Evolutionary conservation across 2,797 vertebrate species (phyloP).

Genomic region (Ataeniobius toweri): DNA sequence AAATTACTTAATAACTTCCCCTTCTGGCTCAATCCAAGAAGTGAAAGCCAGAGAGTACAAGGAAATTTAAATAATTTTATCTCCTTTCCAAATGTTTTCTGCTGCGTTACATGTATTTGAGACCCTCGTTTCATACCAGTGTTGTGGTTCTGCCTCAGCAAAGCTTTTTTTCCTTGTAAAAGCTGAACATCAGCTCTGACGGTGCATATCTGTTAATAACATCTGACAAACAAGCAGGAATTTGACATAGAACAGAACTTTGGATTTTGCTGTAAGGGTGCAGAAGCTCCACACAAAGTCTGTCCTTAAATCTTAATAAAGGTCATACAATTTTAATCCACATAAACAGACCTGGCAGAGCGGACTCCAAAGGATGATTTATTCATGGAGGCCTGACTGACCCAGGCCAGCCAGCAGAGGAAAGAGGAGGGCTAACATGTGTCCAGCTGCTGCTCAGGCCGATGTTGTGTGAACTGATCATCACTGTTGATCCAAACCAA

Average conservation of each 20-base stretch:
- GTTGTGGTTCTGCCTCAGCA: conserved; percentile 1
- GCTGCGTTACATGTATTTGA: not conserved
- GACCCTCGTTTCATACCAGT: not conserved
- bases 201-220: not conserved
- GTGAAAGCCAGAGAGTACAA: conserved; percentile 25
- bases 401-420: conserved; percentile 19
- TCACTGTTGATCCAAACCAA: conserved; percentile 28
- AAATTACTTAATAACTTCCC: conserved; percentile 20
- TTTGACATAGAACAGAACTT: not conserved
- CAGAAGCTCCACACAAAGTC: not conserved
- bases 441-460: conserved; percentile 34
- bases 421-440: not conserved
- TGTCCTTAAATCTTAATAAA: conserved; percentile 64
- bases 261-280: not conserved
- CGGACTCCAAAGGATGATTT: conserved; percentile 49
- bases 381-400: conserved; percentile 57
- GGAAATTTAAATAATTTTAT: conserved; percentile 15
- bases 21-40: conserved; percentile 29
- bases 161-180: conserved; percentile 9
- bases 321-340: conserved; percentile 62
- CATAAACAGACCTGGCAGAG: conserved; percentile 55
- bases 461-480: conserved; percentile 48
- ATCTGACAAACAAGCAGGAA: not conserved
- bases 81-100: conserved; percentile 4
- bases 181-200: not conserved